A percentile compares a stretch with the other conserved stretches of the same genome.
Conservation (phyloP, 2,888 invertebrate species). For the Calameuta filiformis region DNA sequence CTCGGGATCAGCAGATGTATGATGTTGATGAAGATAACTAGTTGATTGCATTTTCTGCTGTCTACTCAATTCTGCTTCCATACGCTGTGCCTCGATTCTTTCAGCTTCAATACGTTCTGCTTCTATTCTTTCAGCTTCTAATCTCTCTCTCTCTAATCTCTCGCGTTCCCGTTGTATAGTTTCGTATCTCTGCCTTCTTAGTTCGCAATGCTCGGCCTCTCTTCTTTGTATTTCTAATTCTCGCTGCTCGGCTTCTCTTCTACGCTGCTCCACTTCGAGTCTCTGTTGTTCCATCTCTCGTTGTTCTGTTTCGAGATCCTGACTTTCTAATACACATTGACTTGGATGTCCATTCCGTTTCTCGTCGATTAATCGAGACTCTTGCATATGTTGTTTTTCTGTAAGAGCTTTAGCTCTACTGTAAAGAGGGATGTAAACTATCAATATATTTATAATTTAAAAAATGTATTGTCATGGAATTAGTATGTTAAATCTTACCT, state of each 20-base stretch:
- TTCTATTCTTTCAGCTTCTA: constrained; percentile 37
- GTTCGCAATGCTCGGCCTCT: constrained; percentile 15
- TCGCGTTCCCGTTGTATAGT: constrained; percentile 18
- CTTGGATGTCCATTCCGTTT: constrained; percentile 22
- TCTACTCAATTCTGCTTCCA: constrained; percentile 53
- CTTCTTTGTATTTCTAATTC: constrained; percentile 28
- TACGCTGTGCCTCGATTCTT: constrained; percentile 47
- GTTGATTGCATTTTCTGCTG: constrained; percentile 53
- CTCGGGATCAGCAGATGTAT: constrained; percentile 42
- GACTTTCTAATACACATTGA: constrained; percentile 24
- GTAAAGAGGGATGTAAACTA: neutral
- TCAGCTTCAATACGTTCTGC: constrained; percentile 49
- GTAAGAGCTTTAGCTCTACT: neutral
- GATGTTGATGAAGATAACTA: constrained; percentile 52
- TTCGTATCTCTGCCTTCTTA: constrained; percentile 34
- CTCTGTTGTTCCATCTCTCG: constrained; percentile 28
- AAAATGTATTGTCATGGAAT: neutral
- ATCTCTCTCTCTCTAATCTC: constrained; percentile 39
- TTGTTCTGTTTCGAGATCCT: neutral
- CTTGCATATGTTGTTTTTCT: neutral
- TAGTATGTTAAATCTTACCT: constrained; percentile 31
- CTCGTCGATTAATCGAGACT: constrained; percentile 20
- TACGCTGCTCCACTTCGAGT: constrained; percentile 30
- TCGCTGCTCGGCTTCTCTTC: constrained; percentile 31
- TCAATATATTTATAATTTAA: neutral